phyloP scores from a whole-genome alignment of 2,797 vertebrate species.

The Rhodeus uyekii region DNA sequence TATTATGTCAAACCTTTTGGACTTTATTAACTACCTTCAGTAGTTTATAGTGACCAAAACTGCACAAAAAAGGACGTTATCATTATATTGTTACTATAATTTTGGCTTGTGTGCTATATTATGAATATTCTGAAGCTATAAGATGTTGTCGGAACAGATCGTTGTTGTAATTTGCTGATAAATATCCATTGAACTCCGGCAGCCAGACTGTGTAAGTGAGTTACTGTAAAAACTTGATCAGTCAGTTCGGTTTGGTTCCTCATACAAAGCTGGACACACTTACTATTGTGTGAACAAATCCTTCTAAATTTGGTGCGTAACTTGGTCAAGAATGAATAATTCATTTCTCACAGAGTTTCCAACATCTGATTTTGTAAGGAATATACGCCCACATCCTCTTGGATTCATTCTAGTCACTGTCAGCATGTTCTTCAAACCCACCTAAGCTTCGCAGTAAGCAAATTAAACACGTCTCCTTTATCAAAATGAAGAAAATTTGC shows the following conservation, averaged over 20 bases:
- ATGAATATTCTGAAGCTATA: not conserved
- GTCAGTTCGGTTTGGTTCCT: not conserved
- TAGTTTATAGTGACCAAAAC: not conserved
- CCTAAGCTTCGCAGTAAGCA: slow-evolving; percentile 18
- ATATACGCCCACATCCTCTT: slow-evolving; percentile 33
- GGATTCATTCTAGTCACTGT: slow-evolving; percentile 14
- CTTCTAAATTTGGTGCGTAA: slow-evolving; percentile 24
- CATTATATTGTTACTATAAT: not conserved
- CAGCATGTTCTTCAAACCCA: slow-evolving; percentile 24
- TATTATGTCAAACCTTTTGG: not conserved
- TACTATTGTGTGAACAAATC: not conserved
- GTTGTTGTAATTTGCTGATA: not conserved
- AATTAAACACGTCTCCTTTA: slow-evolving; percentile 31
- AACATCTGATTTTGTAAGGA: slow-evolving; percentile 40
- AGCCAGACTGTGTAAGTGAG: not conserved
- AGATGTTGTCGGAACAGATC: not conserved
- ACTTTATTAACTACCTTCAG: not conserved
- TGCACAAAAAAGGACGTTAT: not conserved
- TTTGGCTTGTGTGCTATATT: not conserved
- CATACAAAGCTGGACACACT: not conserved
- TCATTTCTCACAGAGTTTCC: slow-evolving; percentile 30
- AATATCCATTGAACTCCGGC: not conserved
- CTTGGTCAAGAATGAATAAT: not conserved
- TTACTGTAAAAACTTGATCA: not conserved
- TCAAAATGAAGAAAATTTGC: slow-evolving; percentile 9